Base-by-base conservation (phyloP, 2,888 invertebrate genomes). In the Corythucha ciliata region DNA sequence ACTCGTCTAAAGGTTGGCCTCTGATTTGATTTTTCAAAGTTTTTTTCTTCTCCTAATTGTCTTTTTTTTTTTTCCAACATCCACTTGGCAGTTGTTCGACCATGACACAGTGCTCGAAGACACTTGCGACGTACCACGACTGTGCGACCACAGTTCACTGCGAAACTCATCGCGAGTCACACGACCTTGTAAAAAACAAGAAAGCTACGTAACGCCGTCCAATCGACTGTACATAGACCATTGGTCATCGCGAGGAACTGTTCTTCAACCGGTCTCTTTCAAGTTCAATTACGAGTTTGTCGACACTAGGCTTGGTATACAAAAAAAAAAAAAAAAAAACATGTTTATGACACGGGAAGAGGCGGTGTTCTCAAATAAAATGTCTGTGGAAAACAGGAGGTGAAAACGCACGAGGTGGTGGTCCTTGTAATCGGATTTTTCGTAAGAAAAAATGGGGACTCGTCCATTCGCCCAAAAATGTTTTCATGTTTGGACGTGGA, bases 401-500 rank as follows among this genome's bases (percentile, higher is more conserved):
- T 24, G 87, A 86, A 12, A 78, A 77, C 53, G 69, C 74, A 7
- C 77, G 81, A 22, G 68, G 70, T 6, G 70, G 52, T 8, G 55
- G 55, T 10, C 48, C 52, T 1, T 56, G 53, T 33, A 45, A 48
- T 27, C 44, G 59, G 44, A 42, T 59, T 32, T 59, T 59, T 44
- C 42, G 56, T 18, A 50, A 36, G 44, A 52, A 52, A 36, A 59
- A 76, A 55, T 71, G 74, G 22, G 80, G 80, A 14, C 76, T 79
- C 57, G 69, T 83, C 24, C 74, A 73, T 47, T 78, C 80, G 2
- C 66, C 67, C 3, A 73, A 78, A 14, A 88, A 88, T 67, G 81
- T 86, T 2, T 80, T 89, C 65, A 75, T 89, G 62, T 89, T 81
- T 65, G 90, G 89, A 0, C 75, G 89, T 36, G 89, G 90, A 0